phyloP scores from a whole-genome alignment of 2,888 invertebrate genomes.

The Stenoptilia bipunctidactyla region DNA sequence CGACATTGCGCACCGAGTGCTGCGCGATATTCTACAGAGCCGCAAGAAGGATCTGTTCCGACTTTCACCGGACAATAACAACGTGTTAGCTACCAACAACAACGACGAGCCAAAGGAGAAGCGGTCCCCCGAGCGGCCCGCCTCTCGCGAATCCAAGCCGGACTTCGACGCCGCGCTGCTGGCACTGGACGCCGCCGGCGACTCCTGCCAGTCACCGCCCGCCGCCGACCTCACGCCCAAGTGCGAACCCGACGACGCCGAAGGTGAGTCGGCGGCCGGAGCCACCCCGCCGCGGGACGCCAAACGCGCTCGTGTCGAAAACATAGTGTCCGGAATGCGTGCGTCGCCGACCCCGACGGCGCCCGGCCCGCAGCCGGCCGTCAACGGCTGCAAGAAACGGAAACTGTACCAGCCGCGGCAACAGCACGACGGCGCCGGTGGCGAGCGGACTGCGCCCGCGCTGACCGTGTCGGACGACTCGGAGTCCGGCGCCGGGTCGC shows the following conservation, averaged over 20 bases:
- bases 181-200: conserved; percentile 69
- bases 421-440: conserved; percentile 72
- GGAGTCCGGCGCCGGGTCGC: conserved; percentile 82
- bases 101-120: conserved; percentile 69
- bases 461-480: conserved; percentile 75
- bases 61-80: conserved; percentile 72
- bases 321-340: conserved; percentile 94
- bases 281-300: conserved; percentile 79
- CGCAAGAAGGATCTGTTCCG: conserved; percentile 86
- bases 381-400: conserved; percentile 95
- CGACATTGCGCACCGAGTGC: conserved; percentile 84
- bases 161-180: conserved; percentile 74
- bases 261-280: conserved; percentile 71
- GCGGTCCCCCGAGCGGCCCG: conserved; percentile 73
- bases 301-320: conserved; percentile 94
- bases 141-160: conserved; percentile 74
- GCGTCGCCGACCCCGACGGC: conserved; percentile 87
- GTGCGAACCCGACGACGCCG: conserved; percentile 75
- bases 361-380: conserved; percentile 77
- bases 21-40: conserved; percentile 90
- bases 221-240: conserved; percentile 74
- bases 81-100: conserved; percentile 68
- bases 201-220: conserved; percentile 63
- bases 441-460: conserved; percentile 68
- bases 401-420: conserved; percentile 97